phyloP scores from a whole-genome alignment of 2,113 vertebrate species.

The Heterocephalus glaber region DNA sequence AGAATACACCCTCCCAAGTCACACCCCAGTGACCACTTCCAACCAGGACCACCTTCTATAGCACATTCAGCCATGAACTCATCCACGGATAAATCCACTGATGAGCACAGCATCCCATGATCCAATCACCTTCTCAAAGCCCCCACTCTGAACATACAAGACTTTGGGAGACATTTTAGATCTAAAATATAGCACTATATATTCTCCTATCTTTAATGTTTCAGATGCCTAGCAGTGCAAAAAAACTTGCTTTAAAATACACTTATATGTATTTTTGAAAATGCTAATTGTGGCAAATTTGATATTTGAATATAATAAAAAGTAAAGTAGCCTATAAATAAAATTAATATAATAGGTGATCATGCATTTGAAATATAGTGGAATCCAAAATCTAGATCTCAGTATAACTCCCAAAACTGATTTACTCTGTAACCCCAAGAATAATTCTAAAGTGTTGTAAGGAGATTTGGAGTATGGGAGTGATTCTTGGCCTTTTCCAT shows the following conservation, averaged over 20 bases:
- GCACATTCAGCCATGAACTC: background rate
- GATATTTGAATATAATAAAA: background rate
- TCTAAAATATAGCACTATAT: background rate
- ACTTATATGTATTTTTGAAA: background rate
- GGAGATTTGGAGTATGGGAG: background rate
- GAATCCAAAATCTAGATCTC: background rate
- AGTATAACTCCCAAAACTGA: background rate
- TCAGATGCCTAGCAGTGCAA: rapidly evolving
- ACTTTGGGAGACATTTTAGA: background rate
- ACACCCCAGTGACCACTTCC: background rate
- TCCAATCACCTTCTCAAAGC: background rate
- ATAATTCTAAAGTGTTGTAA: background rate
- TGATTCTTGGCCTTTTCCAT: background rate
- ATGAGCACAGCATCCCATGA: background rate
- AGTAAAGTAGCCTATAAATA: background rate
- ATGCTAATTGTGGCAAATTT: background rate
- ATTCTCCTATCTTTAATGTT: rapidly evolving
- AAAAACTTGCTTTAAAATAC: background rate
- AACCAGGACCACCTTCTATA: background rate
- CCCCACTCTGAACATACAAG: background rate
- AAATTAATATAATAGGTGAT: background rate
- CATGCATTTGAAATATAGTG: background rate
- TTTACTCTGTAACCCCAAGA: background rate
- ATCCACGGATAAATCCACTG: background rate
- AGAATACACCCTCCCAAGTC: background rate